phyloP scores from a whole-genome alignment of 2,888 invertebrate species.

The Dryobota labecula region DNA sequence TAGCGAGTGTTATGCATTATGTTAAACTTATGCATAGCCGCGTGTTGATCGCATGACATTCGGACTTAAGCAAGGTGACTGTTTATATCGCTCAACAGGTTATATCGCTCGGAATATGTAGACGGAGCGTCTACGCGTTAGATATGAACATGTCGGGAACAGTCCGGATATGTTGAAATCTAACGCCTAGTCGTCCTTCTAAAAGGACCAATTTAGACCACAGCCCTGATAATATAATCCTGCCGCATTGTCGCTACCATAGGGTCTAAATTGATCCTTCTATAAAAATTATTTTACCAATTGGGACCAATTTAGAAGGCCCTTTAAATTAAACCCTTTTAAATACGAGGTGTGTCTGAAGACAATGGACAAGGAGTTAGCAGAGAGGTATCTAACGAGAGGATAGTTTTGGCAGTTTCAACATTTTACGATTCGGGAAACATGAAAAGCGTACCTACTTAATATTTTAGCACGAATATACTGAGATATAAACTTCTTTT shows the following conservation, averaged over 20 bases:
- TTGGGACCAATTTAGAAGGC: not conserved
- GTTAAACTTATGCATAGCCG: conserved; percentile 54
- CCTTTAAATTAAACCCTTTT: not conserved
- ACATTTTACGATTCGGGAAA: not conserved
- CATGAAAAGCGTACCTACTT: not conserved
- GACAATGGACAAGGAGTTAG: not conserved
- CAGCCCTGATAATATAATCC: not conserved
- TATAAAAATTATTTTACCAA: not conserved
- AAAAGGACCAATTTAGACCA: not conserved
- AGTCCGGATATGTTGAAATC: not conserved
- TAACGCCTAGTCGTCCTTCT: no score
- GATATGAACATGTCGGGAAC: not conserved
- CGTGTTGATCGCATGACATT: conserved; percentile 56
- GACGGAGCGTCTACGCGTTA: conserved; percentile 41
- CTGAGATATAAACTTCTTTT: not conserved
- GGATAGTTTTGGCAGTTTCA: not conserved
- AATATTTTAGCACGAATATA: not conserved
- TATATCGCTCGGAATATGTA: conserved; percentile 54
- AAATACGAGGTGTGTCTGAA: not conserved
- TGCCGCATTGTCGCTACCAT: not conserved
- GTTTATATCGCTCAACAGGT: conserved; percentile 43
- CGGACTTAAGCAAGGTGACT: conserved; percentile 59
- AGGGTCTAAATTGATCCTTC: not conserved
- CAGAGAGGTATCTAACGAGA: not conserved
- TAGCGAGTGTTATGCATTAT: conserved; percentile 50